Evolutionary conservation across 2,888 invertebrate species (phyloP).

Genomic region (Idaea dimidiata): DNA sequence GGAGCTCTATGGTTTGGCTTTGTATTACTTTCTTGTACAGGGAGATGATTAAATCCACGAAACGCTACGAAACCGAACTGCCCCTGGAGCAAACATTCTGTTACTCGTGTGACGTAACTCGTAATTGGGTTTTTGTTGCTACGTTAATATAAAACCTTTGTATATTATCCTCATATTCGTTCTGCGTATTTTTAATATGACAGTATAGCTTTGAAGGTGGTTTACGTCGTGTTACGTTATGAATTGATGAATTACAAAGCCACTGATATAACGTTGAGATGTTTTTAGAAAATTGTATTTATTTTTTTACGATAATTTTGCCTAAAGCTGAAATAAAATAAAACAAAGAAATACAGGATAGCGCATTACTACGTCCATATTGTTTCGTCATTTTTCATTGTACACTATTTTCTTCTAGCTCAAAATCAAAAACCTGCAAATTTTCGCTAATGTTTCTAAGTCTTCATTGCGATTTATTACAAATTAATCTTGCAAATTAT

Average conservation of each 20-base stretch:
- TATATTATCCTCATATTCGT: constrained; percentile 20
- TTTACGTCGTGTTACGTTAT: neutral
- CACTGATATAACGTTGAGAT: neutral
- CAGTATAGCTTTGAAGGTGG: neutral
- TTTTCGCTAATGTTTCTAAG: too few species aligned
- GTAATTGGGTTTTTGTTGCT: constrained; percentile 51
- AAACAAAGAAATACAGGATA: too few species aligned
- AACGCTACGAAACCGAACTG: constrained; percentile 33
- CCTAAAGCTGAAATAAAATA: neutral
- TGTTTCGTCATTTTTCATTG: too few species aligned
- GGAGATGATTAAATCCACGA: constrained; percentile 34
- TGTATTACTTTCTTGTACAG: constrained; percentile 17
- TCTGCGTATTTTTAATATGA: constrained; percentile 5
- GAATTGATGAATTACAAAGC: constrained; percentile 1
- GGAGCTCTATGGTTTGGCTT: constrained; percentile 1
- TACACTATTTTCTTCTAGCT: too few species aligned
- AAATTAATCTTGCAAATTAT: too few species aligned
- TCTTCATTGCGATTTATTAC: too few species aligned
- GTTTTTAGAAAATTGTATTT: neutral
- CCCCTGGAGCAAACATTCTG: constrained; percentile 42
- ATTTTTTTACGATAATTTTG: neutral
- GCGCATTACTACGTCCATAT: too few species aligned
- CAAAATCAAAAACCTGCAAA: too few species aligned
- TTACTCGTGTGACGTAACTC: constrained; percentile 45
- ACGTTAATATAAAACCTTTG: constrained; percentile 32